Evolutionary conservation across 2,888 invertebrate genomes (phyloP), one percentile per base, ranked within the genome.

Genomic region (Drosophila phalerata): DNA sequence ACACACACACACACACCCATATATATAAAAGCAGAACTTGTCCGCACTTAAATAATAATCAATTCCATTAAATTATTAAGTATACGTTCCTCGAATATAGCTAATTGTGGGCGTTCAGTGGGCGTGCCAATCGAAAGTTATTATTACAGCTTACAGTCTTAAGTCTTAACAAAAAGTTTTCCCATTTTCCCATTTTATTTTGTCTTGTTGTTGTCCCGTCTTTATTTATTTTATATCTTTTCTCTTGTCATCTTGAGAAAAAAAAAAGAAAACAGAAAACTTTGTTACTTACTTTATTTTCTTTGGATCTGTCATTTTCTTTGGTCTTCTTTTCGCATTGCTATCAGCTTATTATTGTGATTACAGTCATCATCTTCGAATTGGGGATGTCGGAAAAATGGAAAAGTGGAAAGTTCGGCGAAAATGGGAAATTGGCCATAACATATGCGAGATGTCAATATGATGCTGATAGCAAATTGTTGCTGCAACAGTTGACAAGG

Each of bases 11-110:
- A 17, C 25, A 40, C 37, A 17, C 40, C 22, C 42, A 30, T 28
- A 30, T 28, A 17, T 4, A 40, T 5, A 25, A 15, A 52, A 3
- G 15, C 25, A 30, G 17, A 17, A 17, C 69, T 77, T 73, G 69
- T 81, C 79, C 73, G 77, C 79, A 85, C 85, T 87, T 85, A 85
- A 85, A 81, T 88, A 82, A 85, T 88, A 89, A 88, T 89, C 82
- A 85, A 88, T 87, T 81, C 73, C 69, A 85, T 85, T 85, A 81
- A 85, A 85, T 87, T 85, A 85, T 89, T 89, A 71, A 81, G 69
- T 71, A 79, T 76, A 69, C 15, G 40, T 56, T 58, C 47, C 1
- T 19, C 19, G 34, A 57, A 22, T 51, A 13, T 34, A 45, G 77
- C 82, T 85, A 89, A 85, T 85, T 89, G 87, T 76, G 76, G 63